phyloP scores from a whole-genome alignment of 2,113 vertebrate genomes.

The Ondatra zibethicus region DNA sequence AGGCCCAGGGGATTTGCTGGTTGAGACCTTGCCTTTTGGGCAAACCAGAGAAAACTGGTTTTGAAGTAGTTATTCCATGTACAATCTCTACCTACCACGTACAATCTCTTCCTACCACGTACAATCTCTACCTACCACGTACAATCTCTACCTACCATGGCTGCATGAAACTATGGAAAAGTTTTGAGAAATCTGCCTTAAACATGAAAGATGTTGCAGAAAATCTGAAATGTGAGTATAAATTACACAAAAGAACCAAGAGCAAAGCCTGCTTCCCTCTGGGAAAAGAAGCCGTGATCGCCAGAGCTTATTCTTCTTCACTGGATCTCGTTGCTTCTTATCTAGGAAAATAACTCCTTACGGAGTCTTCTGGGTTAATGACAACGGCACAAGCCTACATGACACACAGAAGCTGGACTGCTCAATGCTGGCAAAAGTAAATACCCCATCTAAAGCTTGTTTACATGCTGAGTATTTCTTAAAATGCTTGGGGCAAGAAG shows the following conservation, averaged over 20 bases:
- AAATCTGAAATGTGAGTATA: constrained; percentile 5
- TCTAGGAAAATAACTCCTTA: neutral
- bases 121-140: neutral
- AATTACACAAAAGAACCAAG: neutral
- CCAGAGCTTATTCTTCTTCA: neutral
- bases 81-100: neutral
- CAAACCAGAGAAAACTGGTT: neutral
- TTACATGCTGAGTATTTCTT: neutral
- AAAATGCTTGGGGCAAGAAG: neutral
- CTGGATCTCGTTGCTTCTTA: neutral
- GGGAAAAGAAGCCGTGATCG: neutral
- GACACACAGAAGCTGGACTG: neutral
- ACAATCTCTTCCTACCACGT: too few relatives aligned
- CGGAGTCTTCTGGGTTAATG: neutral
- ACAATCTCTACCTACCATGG: neutral
- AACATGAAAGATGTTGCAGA: neutral
- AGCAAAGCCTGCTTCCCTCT: neutral
- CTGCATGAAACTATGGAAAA: neutral
- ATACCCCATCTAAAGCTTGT: neutral
- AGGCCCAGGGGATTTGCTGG: neutral
- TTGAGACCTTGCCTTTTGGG: neutral
- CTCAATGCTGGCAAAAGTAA: neutral
- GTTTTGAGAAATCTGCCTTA: neutral
- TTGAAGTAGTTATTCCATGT: neutral
- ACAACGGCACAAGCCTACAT: neutral